Base-by-base conservation (phyloP, 2,888 invertebrate genomes). In the Tuberolachnus salignus region DNA sequence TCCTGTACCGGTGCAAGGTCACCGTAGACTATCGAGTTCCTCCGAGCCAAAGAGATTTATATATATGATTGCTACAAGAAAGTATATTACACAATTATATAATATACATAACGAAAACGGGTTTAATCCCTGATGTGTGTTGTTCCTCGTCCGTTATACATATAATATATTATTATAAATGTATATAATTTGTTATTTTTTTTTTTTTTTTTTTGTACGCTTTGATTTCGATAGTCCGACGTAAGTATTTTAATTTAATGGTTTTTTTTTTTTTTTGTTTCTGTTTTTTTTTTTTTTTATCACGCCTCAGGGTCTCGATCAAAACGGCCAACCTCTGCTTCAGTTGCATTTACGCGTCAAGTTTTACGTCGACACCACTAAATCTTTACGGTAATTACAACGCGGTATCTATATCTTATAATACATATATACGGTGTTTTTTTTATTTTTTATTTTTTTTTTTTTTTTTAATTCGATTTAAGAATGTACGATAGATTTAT, bases 281-380 rank as follows among this genome's bases (percentile, higher is more conserved):
- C n/a, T 42, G 21, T 73, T 59, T 61, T 72, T 57, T 44, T 21
- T 75, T 42, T 64, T 80, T 80, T 83, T 80, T 75, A 83, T 83
- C 83, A 83, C 82, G 80, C 85, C 88, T 86, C 87, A 93, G 93
- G 95, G 95, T 83, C 88, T 95, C 87, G 94, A 95, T 88, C 92
- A 92, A 85, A 93, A 93, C 86, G 95, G 95, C 83, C 92, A 93
- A 84, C 95, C 96, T 81, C 91, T 95, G 82, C 89, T 97, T 84
- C 93, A 93, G 84, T 89, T 97, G 86, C 92, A 95, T 87, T 92
- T 97, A 86, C 91, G 94, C 83, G 94, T 97, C 84, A 94, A 96
- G 87, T 96, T 94, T 87, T 96, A 96, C 88, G 93, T 96, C 84
- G 95, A 96, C 87, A 94, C 94, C 85, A 94, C 95, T 81, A 89